A percentile compares a stretch with the other conserved stretches of the same genome.
phyloP scores from a whole-genome alignment of 2,113 vertebrate genomes.

The Struthio camelus region DNA sequence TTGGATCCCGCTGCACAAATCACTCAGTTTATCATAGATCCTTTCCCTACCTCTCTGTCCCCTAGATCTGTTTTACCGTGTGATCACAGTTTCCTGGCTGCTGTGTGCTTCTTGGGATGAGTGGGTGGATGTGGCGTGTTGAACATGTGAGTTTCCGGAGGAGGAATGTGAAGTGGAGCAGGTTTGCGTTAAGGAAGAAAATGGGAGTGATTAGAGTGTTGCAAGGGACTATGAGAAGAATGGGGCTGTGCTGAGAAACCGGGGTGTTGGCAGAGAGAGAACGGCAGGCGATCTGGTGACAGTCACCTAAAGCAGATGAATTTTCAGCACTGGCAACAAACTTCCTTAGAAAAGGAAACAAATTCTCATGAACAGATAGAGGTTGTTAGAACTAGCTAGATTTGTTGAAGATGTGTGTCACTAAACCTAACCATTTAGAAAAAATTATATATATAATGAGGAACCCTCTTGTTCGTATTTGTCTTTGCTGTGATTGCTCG shows the following conservation, averaged over 20 bases:
- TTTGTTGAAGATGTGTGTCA: neutral
- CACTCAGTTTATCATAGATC: rapidly evolving
- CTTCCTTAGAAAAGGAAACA: neutral
- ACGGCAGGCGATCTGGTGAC: neutral
- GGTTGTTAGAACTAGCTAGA: neutral
- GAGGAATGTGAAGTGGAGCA: constrained; percentile 25
- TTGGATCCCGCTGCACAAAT: neutral
- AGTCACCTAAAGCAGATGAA: neutral
- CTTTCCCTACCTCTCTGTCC: neutral
- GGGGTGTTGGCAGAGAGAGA: neutral
- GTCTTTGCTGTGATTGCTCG: neutral
- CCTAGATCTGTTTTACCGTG: neutral
- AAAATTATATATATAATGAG: neutral
- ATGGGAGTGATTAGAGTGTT: neutral
- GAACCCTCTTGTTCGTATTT: constrained; percentile 8
- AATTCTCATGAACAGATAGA: neutral
- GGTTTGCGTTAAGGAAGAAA: neutral
- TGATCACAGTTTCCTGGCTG: neutral
- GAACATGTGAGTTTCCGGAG: constrained; percentile 30
- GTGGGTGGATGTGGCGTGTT: neutral
- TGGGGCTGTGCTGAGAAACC: neutral
- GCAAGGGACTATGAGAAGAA: neutral
- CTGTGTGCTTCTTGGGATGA: rapidly evolving
- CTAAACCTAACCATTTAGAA: neutral
- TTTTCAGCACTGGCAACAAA: neutral